Base-by-base conservation (phyloP, 2,113 vertebrate species). In the Rallus limicola region DNA sequence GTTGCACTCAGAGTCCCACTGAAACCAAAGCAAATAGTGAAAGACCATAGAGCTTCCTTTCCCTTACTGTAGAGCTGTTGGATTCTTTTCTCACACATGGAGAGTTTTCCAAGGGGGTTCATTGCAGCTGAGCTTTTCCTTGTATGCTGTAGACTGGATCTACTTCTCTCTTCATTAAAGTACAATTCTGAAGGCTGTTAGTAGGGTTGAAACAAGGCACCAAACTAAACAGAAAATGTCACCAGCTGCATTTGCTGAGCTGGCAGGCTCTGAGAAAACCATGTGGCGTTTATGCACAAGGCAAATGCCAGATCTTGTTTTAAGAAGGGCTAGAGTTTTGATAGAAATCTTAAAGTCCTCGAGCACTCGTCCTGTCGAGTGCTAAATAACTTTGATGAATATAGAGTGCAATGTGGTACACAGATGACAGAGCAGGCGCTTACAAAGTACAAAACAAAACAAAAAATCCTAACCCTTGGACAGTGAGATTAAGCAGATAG, bases 401-500 rank as follows among this genome's bases (percentile, higher is more conserved):
- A 92, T 44, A 63, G 91, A 93, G 86, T 60, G 91, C 79, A 97
- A 92, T 94, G 78, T 89, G 84, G 90, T 93, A 68, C 28, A 19
- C 87, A 93, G 89, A 95, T 96, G 68, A 91, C 69, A 95, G 56
- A 96, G 48, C 36, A 87, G 77, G 74, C 58, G 2, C 70, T 95
- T 89, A 89, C 86, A 87, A 75, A 89, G 69, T 19, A n/a, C 83
- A 95, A 92, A 96, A 94, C 86, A 91, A 94, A 95, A 59, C 79
- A 94, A 86, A 92, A 89, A 82, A 86, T 78, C 63, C 86, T 62
- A 84, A 85, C 56, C 55, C 64, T 77, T 53, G 48, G 67, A 96
- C 91, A 92, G 44, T 92, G 94, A 97, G 95, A 96, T 96, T 88
- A 94, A 96, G 64, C 83, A 97, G 83, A 80, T 94, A 92, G 64